phyloP scores from a whole-genome alignment of 2,888 invertebrate genomes.

The Cosmia trapezina region DNA sequence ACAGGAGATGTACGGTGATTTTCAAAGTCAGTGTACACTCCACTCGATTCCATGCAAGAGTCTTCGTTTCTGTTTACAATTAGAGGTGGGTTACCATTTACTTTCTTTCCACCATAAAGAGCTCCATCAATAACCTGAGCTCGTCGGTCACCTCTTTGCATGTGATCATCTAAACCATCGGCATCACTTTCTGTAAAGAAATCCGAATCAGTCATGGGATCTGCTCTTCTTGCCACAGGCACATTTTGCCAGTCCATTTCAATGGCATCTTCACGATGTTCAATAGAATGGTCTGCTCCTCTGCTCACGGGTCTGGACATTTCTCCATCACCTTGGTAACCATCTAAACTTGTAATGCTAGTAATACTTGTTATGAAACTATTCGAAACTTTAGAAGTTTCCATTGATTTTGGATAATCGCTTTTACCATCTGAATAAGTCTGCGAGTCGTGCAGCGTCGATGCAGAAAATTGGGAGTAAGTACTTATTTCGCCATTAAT shows the following conservation, averaged over 20 bases:
- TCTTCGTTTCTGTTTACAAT: conserved; percentile 92
- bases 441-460: conserved; percentile 89
- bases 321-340: conserved; percentile 98
- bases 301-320: conserved; percentile 96
- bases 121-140: conserved; percentile 97
- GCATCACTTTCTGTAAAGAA: conserved; percentile 97
- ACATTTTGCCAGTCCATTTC: conserved; percentile 91
- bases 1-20: conserved; percentile 90
- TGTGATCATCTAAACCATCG: conserved; percentile 94
- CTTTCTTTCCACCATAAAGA: conserved; percentile 94
- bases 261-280: conserved; percentile 87
- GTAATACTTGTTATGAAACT: conserved; percentile 96
- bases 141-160: conserved; percentile 93
- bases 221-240: conserved; percentile 92
- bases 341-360: conserved; percentile 97
- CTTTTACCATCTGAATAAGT: conserved; percentile 90
- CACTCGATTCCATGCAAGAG: conserved; percentile 96
- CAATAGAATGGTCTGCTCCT: conserved; percentile 94
- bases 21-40: conserved; percentile 96
- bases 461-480: conserved; percentile 87
- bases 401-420: conserved; percentile 91
- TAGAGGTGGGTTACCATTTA: conserved; percentile 88
- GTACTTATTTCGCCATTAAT: conserved; percentile 91
- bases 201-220: conserved; percentile 97
- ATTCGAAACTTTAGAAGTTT: conserved; percentile 92